Evolutionary conservation across 2,113 vertebrate species (phyloP).

Genomic region (Limanda limanda): DNA sequence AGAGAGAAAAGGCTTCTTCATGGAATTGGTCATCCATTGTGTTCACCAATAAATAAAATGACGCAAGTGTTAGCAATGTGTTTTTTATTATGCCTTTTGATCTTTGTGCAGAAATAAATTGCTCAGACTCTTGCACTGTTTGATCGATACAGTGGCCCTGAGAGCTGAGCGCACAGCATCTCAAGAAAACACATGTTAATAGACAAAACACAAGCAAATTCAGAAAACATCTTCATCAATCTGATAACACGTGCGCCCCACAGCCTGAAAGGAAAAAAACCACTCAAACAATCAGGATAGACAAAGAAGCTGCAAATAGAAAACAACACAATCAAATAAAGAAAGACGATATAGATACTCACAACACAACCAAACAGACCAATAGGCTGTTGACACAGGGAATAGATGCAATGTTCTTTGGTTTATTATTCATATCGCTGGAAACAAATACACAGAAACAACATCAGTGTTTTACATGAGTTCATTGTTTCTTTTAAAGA

Average conservation of each 20-base stretch:
- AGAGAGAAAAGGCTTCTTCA: conserved; percentile 69
- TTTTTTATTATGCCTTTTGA: conserved; percentile 83
- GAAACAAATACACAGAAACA: too few relatives aligned
- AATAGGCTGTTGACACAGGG: too few relatives aligned
- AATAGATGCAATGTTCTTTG: too few relatives aligned
- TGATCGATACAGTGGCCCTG: background rate
- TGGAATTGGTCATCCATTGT: conserved; percentile 74
- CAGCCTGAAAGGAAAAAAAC: background rate
- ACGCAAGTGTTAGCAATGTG: conserved; percentile 81
- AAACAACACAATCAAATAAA: background rate
- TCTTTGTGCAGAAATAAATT: conserved; percentile 66
- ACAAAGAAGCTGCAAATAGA: background rate
- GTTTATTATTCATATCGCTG: too few relatives aligned
- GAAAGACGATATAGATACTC: background rate
- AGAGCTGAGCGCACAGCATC: background rate
- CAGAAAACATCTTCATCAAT: background rate
- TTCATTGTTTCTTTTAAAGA: too few relatives aligned
- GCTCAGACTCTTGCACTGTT: conserved; percentile 11
- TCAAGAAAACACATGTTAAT: background rate
- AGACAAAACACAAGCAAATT: background rate
- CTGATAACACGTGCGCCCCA: background rate
- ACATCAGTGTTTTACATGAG: too few relatives aligned
- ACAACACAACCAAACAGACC: background rate
- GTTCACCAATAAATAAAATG: conserved; percentile 82
- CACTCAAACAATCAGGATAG: background rate